These are phyloP conservation scores for Actinia equina DNA, from an alignment of 64 coral and sea anemone species.

Conservation along the genomic window DNA sequence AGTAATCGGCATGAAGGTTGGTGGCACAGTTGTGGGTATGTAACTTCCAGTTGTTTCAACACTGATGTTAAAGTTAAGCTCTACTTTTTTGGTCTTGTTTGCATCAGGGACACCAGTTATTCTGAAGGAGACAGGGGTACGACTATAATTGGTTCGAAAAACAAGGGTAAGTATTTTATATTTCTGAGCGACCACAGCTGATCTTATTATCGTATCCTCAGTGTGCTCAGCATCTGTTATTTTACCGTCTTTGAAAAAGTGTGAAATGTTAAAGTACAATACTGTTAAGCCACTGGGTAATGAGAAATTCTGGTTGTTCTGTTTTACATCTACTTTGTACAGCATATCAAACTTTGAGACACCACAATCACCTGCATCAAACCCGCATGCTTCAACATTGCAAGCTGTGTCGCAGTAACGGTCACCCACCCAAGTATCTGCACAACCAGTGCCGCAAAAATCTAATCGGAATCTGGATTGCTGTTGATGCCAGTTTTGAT, in stretches of 20 bases:
- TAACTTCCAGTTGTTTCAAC: conserved; percentile 18
- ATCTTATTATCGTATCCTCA: conserved; percentile 37
- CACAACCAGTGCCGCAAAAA: conserved; percentile 87
- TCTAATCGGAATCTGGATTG: conserved; percentile 57
- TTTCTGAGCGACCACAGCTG: conserved; percentile 86
- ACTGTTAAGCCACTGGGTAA: conserved; percentile 57
- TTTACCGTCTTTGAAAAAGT: conserved; percentile 59
- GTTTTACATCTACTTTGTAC: conserved; percentile 39
- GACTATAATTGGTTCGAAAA: conserved; percentile 63
- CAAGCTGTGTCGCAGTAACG: conserved; percentile 88
- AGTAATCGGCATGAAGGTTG: background rate
- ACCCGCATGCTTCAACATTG: conserved; percentile 77
- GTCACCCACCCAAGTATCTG: conserved; percentile 95
- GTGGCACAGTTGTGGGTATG: background rate
- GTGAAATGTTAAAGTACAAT: conserved; percentile 88
- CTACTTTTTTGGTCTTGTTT: conserved; percentile 61
- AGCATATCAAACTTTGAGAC: conserved; percentile 61
- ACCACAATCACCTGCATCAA: conserved; percentile 95
- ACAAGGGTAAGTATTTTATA: conserved; percentile 78
- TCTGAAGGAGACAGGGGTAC: conserved; percentile 33
- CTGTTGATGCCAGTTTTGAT: conserved; percentile 72
- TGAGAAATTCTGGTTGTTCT: conserved; percentile 17
- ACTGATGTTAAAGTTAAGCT: conserved; percentile 72
- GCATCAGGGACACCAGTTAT: conserved; percentile 55
- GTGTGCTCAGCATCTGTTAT: conserved; percentile 76